Conservation (phyloP, 2,113 vertebrate species). For the Amblyornis subalaris region DNA sequence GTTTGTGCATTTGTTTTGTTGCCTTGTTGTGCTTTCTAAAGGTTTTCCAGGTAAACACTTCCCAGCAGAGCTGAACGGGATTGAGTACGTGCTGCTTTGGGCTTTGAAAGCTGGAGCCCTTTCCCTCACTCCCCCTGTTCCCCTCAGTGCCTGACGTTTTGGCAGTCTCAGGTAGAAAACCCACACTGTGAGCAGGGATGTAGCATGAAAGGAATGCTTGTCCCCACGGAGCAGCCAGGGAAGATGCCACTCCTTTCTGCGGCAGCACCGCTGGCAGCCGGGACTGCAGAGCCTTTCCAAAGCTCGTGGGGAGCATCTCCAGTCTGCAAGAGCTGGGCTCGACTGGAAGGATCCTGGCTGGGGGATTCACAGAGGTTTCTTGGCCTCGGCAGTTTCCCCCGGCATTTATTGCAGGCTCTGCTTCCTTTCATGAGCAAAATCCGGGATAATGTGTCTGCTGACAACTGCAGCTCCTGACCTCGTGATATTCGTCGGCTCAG, state of each 20-base stretch:
- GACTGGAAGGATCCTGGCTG: background rate
- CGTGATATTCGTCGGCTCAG: too few species aligned
- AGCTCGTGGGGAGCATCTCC: background rate
- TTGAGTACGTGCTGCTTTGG: background rate
- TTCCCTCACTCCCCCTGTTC: background rate
- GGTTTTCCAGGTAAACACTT: background rate
- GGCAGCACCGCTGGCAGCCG: background rate
- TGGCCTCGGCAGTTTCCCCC: background rate
- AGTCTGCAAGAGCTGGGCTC: background rate
- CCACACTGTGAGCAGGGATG: background rate
- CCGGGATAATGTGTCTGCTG: background rate
- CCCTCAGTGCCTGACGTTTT: background rate
- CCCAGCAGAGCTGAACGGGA: background rate
- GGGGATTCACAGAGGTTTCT: background rate
- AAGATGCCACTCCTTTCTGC: background rate
- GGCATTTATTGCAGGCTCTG: background rate
- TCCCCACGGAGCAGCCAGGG: background rate
- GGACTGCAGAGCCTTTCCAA: background rate
- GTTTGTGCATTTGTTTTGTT: background rate
- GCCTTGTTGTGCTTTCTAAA: background rate
- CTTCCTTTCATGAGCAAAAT: background rate
- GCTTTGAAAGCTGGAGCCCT: background rate
- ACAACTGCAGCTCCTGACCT: background rate
- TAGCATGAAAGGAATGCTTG: background rate
- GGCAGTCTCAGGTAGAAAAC: background rate